phyloP scores from a whole-genome alignment of 2,888 invertebrate genomes.

The Apodemia zela region DNA sequence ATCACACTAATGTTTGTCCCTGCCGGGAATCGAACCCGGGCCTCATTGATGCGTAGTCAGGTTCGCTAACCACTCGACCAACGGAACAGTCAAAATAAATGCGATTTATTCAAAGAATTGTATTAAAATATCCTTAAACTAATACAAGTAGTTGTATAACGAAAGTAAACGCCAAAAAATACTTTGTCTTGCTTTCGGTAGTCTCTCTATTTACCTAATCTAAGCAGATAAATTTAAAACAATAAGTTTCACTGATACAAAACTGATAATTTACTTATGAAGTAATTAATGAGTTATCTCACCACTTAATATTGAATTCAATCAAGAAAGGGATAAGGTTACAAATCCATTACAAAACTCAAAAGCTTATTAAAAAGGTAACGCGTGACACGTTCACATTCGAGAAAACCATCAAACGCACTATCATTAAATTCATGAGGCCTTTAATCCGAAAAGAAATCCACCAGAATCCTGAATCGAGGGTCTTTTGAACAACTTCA shows the following conservation, averaged over 20 bases:
- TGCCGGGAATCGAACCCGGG: too few species aligned
- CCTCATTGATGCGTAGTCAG: too few species aligned
- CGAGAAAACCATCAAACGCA: constrained; percentile 60
- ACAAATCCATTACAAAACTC: constrained; percentile 7
- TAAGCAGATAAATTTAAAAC: background rate
- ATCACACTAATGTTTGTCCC: too few species aligned
- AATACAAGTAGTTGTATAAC: too few species aligned
- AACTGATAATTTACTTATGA: background rate
- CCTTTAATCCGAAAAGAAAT: constrained; percentile 79
- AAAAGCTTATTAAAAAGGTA: constrained; percentile 46
- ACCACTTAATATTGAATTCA: background rate
- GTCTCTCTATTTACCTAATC: too few species aligned
- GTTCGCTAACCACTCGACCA: too few species aligned
- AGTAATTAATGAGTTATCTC: background rate
- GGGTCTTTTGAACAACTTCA: constrained; percentile 79
- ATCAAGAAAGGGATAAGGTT: background rate
- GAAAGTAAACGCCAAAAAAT: too few species aligned
- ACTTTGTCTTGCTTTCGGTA: too few species aligned
- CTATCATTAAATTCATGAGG: constrained; percentile 79
- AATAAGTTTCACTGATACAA: background rate
- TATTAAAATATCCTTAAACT: too few species aligned
- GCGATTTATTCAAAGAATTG: too few species aligned
- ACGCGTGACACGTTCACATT: constrained; percentile 59
- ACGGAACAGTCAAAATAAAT: too few species aligned
- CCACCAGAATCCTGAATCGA: constrained; percentile 74